phyloP scores from a whole-genome alignment of 2,888 invertebrate genomes.

The Leucoma salicis region DNA sequence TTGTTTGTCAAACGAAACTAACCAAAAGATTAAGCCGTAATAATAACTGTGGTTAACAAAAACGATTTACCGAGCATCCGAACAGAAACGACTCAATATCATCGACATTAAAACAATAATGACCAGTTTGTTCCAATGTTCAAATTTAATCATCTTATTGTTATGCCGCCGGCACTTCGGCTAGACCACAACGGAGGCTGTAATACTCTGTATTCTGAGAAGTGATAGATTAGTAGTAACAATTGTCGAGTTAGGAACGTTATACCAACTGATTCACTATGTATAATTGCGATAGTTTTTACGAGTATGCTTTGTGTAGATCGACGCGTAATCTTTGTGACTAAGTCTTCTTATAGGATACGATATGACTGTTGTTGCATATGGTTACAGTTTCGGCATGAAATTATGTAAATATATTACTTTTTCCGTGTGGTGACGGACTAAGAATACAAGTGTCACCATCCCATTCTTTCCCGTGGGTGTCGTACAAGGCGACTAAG shows the following conservation, averaged over 20 bases:
- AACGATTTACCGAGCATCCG: constrained; percentile 14
- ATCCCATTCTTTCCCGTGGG: too few species aligned
- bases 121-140: constrained; percentile 28
- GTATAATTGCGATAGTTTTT: constrained; percentile 64
- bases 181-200: constrained; percentile 54
- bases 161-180: constrained; percentile 40
- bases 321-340: constrained; percentile 42
- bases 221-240: constrained; percentile 31
- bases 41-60: constrained; percentile 29
- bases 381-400: too few species aligned
- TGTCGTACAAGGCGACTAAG: too few species aligned
- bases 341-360: constrained; percentile 31
- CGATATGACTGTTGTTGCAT: constrained; percentile 25
- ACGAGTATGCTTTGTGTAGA: constrained; percentile 38
- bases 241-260: constrained; percentile 40
- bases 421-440: too few species aligned
- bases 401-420: too few species aligned
- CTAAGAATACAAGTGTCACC: too few species aligned
- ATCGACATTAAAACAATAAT: constrained; percentile 36
- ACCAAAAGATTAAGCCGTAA: constrained; percentile 20
- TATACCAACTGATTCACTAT: constrained; percentile 54
- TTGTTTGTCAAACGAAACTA: constrained; percentile 24
- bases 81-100: constrained; percentile 31
- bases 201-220: constrained; percentile 42
- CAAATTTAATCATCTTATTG: constrained; percentile 30